These are phyloP conservation scores for Diplolepis rosae DNA, from an alignment of 2,888 invertebrate species.

Conservation along the genomic window DNA sequence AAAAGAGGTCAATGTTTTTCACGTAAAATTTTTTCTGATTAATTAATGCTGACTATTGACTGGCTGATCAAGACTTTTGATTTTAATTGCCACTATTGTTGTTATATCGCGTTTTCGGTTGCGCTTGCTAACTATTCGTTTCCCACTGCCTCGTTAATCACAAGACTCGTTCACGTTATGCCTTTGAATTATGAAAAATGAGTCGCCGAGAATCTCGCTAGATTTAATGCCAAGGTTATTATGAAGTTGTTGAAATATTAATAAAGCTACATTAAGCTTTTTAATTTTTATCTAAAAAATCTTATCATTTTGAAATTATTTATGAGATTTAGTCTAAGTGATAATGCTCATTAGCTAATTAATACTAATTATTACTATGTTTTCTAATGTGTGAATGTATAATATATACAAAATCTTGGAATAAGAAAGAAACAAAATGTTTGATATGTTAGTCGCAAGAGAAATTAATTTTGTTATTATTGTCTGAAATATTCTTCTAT, in stretches of 20 bases:
- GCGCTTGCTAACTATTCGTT: slow-evolving; percentile 35
- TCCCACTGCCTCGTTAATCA: slow-evolving; percentile 58
- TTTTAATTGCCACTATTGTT: background rate
- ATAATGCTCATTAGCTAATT: background rate
- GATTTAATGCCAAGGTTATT: slow-evolving; percentile 42
- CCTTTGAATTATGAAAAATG: slow-evolving; percentile 48
- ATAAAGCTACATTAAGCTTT: background rate
- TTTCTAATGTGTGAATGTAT: background rate
- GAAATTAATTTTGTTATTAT: background rate
- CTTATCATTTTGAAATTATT: background rate
- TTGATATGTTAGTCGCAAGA: too few relatives aligned
- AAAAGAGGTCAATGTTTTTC: background rate
- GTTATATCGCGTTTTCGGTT: background rate
- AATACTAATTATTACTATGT: background rate
- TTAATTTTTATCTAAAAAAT: background rate
- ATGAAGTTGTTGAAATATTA: slow-evolving; percentile 41
- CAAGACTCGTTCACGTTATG: slow-evolving; percentile 43
- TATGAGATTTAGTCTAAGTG: background rate
- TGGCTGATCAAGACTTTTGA: background rate
- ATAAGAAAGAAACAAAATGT: background rate
- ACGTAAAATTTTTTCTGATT: background rate
- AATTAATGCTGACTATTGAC: background rate
- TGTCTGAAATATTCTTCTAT: background rate
- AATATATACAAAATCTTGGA: background rate
- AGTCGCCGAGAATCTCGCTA: slow-evolving; percentile 38